Evolutionary conservation across 2,797 vertebrate genomes (phyloP), one percentile per base, ranked within the genome.

Genomic region (Astyanax mexicanus): DNA sequence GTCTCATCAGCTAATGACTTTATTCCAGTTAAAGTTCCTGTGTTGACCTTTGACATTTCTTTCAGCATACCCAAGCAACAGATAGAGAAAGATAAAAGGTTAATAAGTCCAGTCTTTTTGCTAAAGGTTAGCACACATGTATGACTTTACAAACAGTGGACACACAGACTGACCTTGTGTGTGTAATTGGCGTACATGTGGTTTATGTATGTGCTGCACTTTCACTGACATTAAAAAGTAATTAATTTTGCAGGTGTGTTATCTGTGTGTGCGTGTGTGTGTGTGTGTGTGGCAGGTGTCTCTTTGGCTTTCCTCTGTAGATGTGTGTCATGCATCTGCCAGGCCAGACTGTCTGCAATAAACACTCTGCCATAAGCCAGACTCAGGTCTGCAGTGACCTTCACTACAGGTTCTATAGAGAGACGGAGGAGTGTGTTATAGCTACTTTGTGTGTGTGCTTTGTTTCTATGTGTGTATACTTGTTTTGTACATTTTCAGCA

Each of bases 61-160:
- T n/a, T 19, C 45, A 32, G 29, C 2, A 29, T 32, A 32, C 29
- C 5, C 29, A 32, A 52, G 27, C 9, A 27, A 64, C 51, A 44
- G 58, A 42, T n/a, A 29, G 19, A 19, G 25, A 74, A 61, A 66
- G 58, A 58, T 79, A 69, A 73, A 35, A 40, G 64, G 64, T 68
- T 74, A 80, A 60, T 23, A 42, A 35, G 32, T 35, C 32, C 58
- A 51, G 25, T 67, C 54, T 35, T 12, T 29, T 64, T 54, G 37
- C 67, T 54, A 35, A 75, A 79, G 67, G 66, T 55, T 54, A 72
- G 27, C n/a, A 58, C 27, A 49, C 37, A 21, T 62, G 42, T 60
- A 25, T 1, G 25, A 61, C 60, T 61, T 44, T 55, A 71, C 38
- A 71, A 72, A 49, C 70, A 38, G n/a, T 0, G 8, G 70, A 62